These are phyloP conservation scores for Peribatodes rhomboidaria DNA, from an alignment of 2,888 invertebrate genomes.

Conservation along the genomic window DNA sequence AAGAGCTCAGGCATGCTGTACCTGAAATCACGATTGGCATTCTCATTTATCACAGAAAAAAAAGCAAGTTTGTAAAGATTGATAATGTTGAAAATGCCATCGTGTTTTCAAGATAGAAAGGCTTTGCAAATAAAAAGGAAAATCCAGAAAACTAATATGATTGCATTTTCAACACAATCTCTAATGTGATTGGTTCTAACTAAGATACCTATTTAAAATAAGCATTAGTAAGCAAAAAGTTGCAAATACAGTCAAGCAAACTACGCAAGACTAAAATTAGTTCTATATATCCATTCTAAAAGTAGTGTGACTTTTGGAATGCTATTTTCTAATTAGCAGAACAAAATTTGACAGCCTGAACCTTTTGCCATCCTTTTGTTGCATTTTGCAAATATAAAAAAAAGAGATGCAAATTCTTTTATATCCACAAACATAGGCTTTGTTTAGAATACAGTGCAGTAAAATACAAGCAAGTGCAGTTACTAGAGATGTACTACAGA, in stretches of 20 bases:
- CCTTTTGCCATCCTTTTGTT: background rate
- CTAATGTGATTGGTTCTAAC: slow-evolving; percentile 38
- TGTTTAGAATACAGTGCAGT: background rate
- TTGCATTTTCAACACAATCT: slow-evolving; percentile 86
- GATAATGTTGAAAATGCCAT: slow-evolving; percentile 85
- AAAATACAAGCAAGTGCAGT: slow-evolving; percentile 2
- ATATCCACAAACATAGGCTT: background rate
- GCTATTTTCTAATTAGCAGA: background rate
- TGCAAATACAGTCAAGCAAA: background rate
- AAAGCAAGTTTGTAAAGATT: slow-evolving; percentile 52
- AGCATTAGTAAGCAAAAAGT: slow-evolving; percentile 28
- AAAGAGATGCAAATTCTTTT: background rate
- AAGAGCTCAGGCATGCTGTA: slow-evolving; percentile 80
- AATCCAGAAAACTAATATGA: slow-evolving; percentile 74
- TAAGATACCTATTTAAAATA: slow-evolving; percentile 14
- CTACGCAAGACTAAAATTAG: background rate
- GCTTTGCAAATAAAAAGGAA: slow-evolving; percentile 77
- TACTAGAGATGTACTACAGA: slow-evolving; percentile 8
- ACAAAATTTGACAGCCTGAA: background rate
- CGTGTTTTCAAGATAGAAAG: slow-evolving; percentile 81
- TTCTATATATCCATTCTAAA: background rate
- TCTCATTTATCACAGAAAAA: slow-evolving; percentile 69
- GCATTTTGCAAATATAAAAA: background rate
- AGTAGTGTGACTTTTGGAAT: background rate
- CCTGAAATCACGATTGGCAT: slow-evolving; percentile 87